phyloP scores from a whole-genome alignment of 2,888 invertebrate genomes.

The Eilema depressum region DNA sequence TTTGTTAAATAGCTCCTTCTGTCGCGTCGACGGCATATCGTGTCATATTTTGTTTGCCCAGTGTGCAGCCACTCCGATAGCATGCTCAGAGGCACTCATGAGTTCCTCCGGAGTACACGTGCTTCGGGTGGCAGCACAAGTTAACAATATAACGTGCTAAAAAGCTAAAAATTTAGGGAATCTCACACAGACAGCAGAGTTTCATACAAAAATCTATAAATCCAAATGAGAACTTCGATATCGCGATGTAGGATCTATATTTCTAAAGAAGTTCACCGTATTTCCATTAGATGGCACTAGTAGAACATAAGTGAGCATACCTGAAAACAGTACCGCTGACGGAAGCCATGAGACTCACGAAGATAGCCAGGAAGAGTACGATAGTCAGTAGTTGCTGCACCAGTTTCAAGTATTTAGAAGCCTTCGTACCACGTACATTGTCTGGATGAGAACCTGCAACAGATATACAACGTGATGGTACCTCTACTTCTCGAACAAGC shows the following conservation, averaged over 20 bases:
- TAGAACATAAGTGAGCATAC: constrained; percentile 50
- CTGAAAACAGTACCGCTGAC: constrained; percentile 87
- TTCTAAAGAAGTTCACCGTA: not conserved
- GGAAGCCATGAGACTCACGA: constrained; percentile 91
- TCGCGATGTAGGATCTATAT: no score
- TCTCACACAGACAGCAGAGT: not conserved
- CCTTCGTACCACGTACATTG: constrained; percentile 80
- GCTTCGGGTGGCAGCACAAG: no score
- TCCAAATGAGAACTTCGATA: no score
- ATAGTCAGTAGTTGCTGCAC: constrained; percentile 93
- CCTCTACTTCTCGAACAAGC: no score
- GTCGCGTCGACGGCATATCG: no score
- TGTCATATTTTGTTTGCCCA: no score
- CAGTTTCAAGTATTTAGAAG: constrained; percentile 88
- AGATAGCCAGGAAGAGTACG: constrained; percentile 92
- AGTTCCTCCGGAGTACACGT: no score
- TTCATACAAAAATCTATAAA: no score
- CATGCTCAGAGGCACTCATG: no score
- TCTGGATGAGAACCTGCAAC: constrained; percentile 79
- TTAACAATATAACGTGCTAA: no score
- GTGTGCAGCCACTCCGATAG: no score
- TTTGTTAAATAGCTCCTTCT: not conserved
- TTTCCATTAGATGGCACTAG: not conserved
- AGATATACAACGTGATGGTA: not conserved
- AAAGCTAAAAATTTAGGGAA: not conserved